phyloP scores from a whole-genome alignment of 2,797 vertebrate genomes.

The Serranus cabrilla region DNA sequence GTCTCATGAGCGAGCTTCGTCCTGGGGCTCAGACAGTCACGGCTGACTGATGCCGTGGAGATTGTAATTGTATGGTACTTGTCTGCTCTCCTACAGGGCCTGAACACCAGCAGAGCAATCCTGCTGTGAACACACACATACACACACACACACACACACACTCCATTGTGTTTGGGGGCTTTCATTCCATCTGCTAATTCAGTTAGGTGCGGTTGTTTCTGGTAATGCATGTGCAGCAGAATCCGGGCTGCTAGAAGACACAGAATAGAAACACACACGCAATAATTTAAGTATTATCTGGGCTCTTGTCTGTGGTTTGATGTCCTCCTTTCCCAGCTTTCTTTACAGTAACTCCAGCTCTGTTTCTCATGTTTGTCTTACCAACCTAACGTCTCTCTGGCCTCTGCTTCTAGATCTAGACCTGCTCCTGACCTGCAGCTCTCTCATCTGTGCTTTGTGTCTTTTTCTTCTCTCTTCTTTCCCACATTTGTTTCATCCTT shows the following conservation, averaged over 20 bases:
- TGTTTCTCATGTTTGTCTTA: conserved; percentile 50
- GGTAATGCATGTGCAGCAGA: conserved; percentile 1
- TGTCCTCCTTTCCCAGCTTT: conserved; percentile 34
- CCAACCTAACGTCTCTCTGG: conserved; percentile 45
- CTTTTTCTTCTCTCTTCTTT: conserved; percentile 53
- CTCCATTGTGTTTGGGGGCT: conserved; percentile 8
- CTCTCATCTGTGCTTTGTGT: conserved; percentile 66
- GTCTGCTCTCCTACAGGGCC: conserved; percentile 43
- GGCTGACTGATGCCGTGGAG: conserved; percentile 48
- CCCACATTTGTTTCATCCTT: conserved; percentile 22
- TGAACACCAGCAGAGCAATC: conserved; percentile 21
- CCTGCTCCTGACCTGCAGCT: conserved; percentile 48
- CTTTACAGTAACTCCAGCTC: conserved; percentile 20
- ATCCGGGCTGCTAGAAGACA: not conserved
- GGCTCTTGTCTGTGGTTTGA: conserved; percentile 31
- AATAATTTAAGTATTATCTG: not conserved
- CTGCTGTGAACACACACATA: not conserved
- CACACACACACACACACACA: conserved; percentile 4
- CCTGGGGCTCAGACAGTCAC: conserved; percentile 41
- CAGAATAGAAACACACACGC: conserved; percentile 7
- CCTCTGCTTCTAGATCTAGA: conserved; percentile 60
- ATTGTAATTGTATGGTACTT: conserved; percentile 61
- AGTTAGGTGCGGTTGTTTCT: conserved; percentile 31
- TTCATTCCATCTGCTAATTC: conserved; percentile 34
- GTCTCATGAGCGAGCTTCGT: conserved; percentile 37